Base-by-base conservation (phyloP, 2,888 invertebrate genomes). In the Blastobasis adustella region DNA sequence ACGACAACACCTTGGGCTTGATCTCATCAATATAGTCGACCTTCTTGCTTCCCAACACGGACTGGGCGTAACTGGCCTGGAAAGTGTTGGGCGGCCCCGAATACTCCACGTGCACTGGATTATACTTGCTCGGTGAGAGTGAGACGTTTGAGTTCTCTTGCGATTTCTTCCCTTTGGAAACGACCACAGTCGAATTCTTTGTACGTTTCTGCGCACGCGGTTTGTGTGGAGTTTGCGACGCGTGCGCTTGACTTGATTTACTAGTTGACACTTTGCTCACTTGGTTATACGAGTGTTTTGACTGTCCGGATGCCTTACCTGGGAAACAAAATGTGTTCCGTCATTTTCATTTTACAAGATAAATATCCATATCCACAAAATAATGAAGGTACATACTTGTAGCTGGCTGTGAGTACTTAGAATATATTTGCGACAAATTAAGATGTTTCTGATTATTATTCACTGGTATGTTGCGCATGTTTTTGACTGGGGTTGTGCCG, bases 241-340 rank as follows among this genome's bases (percentile, higher is more conserved):
- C 60, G 54, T 79, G 77, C 43, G 71, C 52, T 57, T 83, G 83
- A 65, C 69, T 83, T 57, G 89, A 78, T 82, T 88, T 89, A 75
- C 83, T 87, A 49, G 86, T 85, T 50, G 89, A 85, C 49, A 87
- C 84, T 81, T 88, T 88, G 76, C 89, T 89, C 58, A 88, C 86
- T 86, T 89, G 89, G 59, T 87, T 88, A 62, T 89, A 89, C 50
- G 88, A 87, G 65, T 89, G 89, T 66, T 88, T 89, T 23, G 86
- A 85, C 66, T 88, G 89, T 51, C 84, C 76, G 53, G 82, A 81
- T 56, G 79, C 66, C 82, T 89, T 89, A 80, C 83, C 89, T 89
- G 77, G 36, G 57, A 57, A 54, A 56, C 57, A 59, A 49, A 59
- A 49, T 46, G 5, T 46, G 37, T 6, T 1, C 41, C 49, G 53